phyloP scores from a whole-genome alignment of 2,797 vertebrate genomes.

The Melanotaenia maccullochi region DNA sequence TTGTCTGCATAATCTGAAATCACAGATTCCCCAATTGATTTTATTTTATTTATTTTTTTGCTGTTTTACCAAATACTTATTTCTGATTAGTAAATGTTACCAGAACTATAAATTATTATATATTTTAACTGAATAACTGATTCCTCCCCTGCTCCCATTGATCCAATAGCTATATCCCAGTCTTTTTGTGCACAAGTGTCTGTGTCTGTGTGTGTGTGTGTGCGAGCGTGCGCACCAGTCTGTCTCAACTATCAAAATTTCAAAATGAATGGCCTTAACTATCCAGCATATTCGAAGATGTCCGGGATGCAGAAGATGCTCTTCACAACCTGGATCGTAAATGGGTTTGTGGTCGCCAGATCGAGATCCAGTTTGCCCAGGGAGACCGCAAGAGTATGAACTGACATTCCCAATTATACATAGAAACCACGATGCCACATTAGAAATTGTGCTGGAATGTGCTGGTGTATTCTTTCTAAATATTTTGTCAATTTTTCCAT shows the following conservation, averaged over 20 bases:
- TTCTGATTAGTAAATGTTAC: neutral
- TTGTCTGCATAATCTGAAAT: constrained; percentile 66
- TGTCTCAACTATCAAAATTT: constrained; percentile 6
- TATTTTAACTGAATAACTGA: too few species aligned
- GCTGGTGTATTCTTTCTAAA: neutral
- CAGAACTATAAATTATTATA: too few species aligned
- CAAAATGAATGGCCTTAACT: constrained; percentile 88
- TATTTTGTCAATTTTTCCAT: neutral
- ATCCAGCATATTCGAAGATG: constrained; percentile 94
- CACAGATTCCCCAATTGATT: constrained; percentile 42
- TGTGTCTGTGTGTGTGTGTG: neutral
- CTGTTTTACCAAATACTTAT: constrained; percentile 14
- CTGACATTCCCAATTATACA: constrained; percentile 3
- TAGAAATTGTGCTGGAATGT: neutral
- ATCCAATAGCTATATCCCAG: constrained; percentile 32
- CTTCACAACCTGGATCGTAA: constrained; percentile 97
- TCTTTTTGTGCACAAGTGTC: constrained; percentile 1
- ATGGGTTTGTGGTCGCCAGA: constrained; percentile 98
- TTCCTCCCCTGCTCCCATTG: neutral
- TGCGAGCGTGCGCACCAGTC: constrained; percentile 37
- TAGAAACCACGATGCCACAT: neutral
- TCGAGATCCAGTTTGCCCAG: constrained; percentile 99
- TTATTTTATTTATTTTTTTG: constrained; percentile 3
- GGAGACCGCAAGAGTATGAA: constrained; percentile 96
- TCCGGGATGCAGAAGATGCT: constrained; percentile 96